Conservation (phyloP, 2,113 vertebrate genomes). For the Scopus umbretta region DNA sequence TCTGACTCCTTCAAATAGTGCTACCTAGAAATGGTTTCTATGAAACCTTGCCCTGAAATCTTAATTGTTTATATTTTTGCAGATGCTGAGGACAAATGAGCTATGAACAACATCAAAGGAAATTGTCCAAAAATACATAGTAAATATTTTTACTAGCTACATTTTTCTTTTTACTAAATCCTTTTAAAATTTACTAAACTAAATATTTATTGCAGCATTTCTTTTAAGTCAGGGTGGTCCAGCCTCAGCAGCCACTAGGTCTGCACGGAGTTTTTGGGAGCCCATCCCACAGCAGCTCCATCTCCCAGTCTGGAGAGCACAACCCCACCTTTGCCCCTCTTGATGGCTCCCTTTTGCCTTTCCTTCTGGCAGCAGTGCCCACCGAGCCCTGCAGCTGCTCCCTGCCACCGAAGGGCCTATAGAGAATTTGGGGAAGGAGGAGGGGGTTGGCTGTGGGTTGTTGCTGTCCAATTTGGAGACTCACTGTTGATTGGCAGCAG, state of each 20-base stretch:
- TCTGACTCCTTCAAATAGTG: background rate
- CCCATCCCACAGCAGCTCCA: background rate
- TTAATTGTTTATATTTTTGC: background rate
- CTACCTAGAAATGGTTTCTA: background rate
- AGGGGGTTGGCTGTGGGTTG: accelerated
- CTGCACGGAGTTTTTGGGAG: background rate
- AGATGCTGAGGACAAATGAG: background rate
- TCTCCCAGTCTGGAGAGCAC: background rate
- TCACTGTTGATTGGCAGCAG: background rate
- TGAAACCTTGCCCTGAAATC: background rate
- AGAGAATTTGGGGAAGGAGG: background rate
- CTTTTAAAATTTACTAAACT: background rate
- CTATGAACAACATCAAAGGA: background rate
- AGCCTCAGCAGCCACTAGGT: background rate
- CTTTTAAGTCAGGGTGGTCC: background rate
- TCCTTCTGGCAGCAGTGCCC: background rate
- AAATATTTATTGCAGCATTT: background rate
- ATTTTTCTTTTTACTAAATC: background rate
- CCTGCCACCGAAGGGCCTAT: background rate
- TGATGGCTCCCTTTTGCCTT: background rate
- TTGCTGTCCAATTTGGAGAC: background rate
- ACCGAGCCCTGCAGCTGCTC: background rate
- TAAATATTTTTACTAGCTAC: background rate
- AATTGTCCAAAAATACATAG: background rate
- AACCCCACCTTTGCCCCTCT: background rate